Conservation (phyloP, 2,113 vertebrate species). For the Percina caprodes region DNA sequence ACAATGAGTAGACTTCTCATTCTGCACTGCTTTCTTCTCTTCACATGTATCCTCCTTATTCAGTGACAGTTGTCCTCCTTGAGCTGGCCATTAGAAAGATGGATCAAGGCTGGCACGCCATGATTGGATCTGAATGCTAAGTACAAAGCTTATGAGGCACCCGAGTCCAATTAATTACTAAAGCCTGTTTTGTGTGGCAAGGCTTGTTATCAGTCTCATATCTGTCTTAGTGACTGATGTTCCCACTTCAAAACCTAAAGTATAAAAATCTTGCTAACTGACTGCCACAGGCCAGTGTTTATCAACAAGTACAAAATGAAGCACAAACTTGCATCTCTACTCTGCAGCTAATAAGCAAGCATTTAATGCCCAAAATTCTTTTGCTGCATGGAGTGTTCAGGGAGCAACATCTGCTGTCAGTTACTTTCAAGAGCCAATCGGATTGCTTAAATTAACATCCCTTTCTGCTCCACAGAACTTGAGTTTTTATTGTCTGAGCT, state of each 20-base stretch:
- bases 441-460: constrained; percentile 47
- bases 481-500: neutral
- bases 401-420: constrained; percentile 59
- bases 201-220: constrained; percentile 66
- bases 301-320: constrained; percentile 42
- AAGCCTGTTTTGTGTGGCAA: constrained; percentile 51
- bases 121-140: constrained; percentile 59
- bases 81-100: constrained; percentile 61
- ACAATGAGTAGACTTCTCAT: neutral
- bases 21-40: constrained; percentile 4
- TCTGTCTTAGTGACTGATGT: constrained; percentile 63
- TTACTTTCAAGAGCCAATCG: constrained; percentile 57
- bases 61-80: constrained; percentile 65
- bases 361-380: constrained; percentile 31
- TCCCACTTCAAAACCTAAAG: constrained; percentile 43
- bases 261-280: constrained; percentile 44
- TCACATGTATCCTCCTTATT: constrained; percentile 30
- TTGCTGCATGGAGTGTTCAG: constrained; percentile 22
- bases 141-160: constrained; percentile 51
- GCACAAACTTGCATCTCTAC: constrained; percentile 22
- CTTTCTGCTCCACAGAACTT: constrained; percentile 20
- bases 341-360: constrained; percentile 61
- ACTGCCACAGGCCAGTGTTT: constrained; percentile 50
- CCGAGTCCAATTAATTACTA: constrained; percentile 67
- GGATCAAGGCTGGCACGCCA: constrained; percentile 60